These are phyloP conservation scores for Mesorhabditis sp. DNA, from an alignment of 2,888 invertebrate genomes.

Conservation along the genomic window DNA sequence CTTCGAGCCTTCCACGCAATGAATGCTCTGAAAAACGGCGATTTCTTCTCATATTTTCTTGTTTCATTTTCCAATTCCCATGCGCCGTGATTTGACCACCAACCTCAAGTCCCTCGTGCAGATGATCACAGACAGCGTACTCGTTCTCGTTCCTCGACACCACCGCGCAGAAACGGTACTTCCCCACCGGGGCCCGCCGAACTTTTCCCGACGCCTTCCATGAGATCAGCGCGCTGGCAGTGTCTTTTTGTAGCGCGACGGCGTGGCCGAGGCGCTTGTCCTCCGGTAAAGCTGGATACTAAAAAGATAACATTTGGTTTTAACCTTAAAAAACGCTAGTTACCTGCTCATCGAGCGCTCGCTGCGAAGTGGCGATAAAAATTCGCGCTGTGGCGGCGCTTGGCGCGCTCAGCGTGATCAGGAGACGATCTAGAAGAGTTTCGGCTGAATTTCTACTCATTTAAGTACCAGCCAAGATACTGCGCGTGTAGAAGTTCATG, in stretches of 20 bases:
- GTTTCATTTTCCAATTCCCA: too few relatives aligned
- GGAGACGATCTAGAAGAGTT: slow-evolving; percentile 11
- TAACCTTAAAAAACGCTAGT: slow-evolving; percentile 11
- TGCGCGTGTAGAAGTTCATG: not conserved
- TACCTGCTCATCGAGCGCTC: slow-evolving; percentile 6
- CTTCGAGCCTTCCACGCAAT: slow-evolving; percentile 38
- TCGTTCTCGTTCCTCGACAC: slow-evolving; percentile 26
- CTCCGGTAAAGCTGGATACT: slow-evolving; percentile 42
- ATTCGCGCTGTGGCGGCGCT: not conserved
- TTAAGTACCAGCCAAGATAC: not conserved
- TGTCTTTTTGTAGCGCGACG: slow-evolving; percentile 14
- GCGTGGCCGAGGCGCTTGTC: slow-evolving; percentile 34
- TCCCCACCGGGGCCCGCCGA: slow-evolving; percentile 17
- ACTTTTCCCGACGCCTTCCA: slow-evolving; percentile 30
- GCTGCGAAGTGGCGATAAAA: not conserved
- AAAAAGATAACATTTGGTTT: slow-evolving; percentile 16
- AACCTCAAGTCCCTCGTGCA: slow-evolving; percentile 38
- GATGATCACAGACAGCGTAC: slow-evolving; percentile 41
- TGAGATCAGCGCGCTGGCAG: slow-evolving; percentile 21
- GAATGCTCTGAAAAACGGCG: slow-evolving; percentile 22
- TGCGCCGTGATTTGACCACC: not conserved
- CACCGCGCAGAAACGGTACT: slow-evolving; percentile 42
- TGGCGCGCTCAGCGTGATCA: slow-evolving; percentile 11
- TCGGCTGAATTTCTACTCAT: not conserved
- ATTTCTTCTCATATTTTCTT: not conserved